These are phyloP conservation scores for human (Homo sapiens) DNA, from an alignment of 2,113 vertebrate species.

Conservation along the genomic window DNA sequence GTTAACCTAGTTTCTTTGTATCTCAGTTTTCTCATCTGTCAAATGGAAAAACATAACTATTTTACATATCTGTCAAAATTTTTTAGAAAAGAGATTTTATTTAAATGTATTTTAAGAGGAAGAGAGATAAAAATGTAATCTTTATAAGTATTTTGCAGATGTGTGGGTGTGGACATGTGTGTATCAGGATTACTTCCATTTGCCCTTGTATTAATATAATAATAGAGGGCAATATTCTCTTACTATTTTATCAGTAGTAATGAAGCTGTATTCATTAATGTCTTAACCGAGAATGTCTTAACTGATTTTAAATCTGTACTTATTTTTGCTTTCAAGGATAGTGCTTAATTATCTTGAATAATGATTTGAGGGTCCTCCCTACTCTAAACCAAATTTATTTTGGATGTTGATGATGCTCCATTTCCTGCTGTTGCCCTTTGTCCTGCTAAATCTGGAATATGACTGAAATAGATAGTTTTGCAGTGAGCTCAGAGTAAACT, in stretches of 20 bases:
- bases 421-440: conserved; percentile 78
- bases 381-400: conserved; percentile 65
- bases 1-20: conserved; percentile 6
- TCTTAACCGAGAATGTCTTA: not conserved
- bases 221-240: not conserved
- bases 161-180: not conserved
- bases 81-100: conserved; percentile 43
- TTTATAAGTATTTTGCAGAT: conserved; percentile 21
- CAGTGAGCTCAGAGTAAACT: conserved; percentile 72
- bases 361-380: not conserved
- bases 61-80: conserved; percentile 6
- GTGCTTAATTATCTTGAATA: conserved; percentile 32
- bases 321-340: conserved; percentile 27
- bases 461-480: conserved; percentile 79
- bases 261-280: conserved; percentile 29
- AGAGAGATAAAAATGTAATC: conserved; percentile 24
- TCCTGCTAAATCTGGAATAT: conserved; percentile 78
- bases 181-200: conserved; percentile 26
- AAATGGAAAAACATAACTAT: not conserved
- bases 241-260: not conserved
- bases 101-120: conserved; percentile 6
- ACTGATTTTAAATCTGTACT: conserved; percentile 20
- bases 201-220: not conserved
- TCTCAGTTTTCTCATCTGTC: conserved; percentile 47
- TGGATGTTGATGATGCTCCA: conserved; percentile 69